A percentile compares a stretch with the other conserved stretches of the same genome.
These are phyloP conservation scores for Lasioglossum figueresi DNA, from an alignment of 2,888 invertebrate genomes.

Conservation along the genomic window DNA sequence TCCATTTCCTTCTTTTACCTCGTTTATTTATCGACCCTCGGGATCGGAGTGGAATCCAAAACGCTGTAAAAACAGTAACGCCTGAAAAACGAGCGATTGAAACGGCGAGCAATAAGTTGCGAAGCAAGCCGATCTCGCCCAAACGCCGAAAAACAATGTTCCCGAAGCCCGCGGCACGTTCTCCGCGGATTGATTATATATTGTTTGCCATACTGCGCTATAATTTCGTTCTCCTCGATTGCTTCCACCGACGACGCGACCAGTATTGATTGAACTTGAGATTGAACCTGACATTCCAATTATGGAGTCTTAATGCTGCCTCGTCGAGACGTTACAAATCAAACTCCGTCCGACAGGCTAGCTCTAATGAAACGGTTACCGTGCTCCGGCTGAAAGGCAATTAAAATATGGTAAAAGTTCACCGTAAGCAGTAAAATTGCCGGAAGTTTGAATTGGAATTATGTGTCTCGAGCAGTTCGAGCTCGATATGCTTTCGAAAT, in stretches of 20 bases:
- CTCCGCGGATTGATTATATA: constrained; percentile 51
- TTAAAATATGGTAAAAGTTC: constrained; percentile 36
- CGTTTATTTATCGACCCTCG: background rate
- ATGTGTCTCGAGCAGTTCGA: background rate
- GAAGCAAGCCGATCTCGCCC: constrained; percentile 11
- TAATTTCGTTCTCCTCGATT: constrained; percentile 55
- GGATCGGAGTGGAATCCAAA: background rate
- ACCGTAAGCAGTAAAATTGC: constrained; percentile 19
- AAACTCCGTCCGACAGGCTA: constrained; percentile 42
- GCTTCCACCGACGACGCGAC: constrained; percentile 18
- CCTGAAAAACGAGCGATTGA: background rate
- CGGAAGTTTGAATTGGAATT: background rate
- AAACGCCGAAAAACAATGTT: constrained; percentile 19
- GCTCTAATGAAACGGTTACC: constrained; percentile 57
- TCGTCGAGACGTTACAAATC: constrained; percentile 57
- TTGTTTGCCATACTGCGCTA: constrained; percentile 44
- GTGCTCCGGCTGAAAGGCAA: constrained; percentile 28
- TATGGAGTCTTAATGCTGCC: constrained; percentile 60
- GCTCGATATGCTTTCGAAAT: background rate
- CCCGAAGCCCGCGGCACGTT: constrained; percentile 3
- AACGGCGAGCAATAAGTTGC: background rate
- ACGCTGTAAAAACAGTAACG: background rate
- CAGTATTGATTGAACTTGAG: constrained; percentile 61
- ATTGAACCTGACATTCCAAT: constrained; percentile 58
- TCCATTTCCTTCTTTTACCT: background rate